Conservation (phyloP, 2,888 invertebrate species). For the Odontocerum albicorne region DNA sequence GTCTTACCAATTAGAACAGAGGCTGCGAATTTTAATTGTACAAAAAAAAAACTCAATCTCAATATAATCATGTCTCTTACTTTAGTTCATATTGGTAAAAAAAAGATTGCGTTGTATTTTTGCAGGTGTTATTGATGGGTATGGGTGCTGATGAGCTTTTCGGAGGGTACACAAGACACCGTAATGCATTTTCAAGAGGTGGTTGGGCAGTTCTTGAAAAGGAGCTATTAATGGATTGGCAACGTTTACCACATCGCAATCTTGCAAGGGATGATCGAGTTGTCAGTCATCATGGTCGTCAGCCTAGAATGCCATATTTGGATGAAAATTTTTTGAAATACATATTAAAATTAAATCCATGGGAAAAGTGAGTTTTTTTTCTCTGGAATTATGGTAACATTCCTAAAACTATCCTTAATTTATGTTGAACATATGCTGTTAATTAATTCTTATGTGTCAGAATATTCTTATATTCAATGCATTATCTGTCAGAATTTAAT, state of each 20-base stretch:
- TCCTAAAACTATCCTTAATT: no score
- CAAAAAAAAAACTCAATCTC: no score
- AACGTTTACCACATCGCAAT: slow-evolving; percentile 85
- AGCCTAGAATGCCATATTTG: slow-evolving; percentile 78
- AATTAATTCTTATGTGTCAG: no score
- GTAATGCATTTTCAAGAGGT: slow-evolving; percentile 66
- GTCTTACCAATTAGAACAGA: no score
- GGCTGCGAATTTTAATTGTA: no score
- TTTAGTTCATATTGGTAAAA: no score
- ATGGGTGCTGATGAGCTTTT: slow-evolving; percentile 98
- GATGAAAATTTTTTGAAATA: slow-evolving; percentile 71
- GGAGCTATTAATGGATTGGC: slow-evolving; percentile 78
- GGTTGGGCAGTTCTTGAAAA: slow-evolving; percentile 58
- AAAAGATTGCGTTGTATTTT: no score
- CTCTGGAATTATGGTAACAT: no score
- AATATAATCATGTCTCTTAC: no score
- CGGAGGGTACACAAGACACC: slow-evolving; percentile 90
- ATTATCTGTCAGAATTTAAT: no score
- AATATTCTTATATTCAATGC: no score
- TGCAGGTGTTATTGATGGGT: slow-evolving; percentile 78
- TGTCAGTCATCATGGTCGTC: slow-evolving; percentile 85
- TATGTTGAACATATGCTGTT: no score
- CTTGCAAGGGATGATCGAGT: slow-evolving; percentile 94
- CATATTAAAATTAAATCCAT: slow-evolving; percentile 64
- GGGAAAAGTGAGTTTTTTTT: slow-evolving; percentile 61